phyloP scores from a whole-genome alignment of 2,888 invertebrate species.

The Troilus luridus region DNA sequence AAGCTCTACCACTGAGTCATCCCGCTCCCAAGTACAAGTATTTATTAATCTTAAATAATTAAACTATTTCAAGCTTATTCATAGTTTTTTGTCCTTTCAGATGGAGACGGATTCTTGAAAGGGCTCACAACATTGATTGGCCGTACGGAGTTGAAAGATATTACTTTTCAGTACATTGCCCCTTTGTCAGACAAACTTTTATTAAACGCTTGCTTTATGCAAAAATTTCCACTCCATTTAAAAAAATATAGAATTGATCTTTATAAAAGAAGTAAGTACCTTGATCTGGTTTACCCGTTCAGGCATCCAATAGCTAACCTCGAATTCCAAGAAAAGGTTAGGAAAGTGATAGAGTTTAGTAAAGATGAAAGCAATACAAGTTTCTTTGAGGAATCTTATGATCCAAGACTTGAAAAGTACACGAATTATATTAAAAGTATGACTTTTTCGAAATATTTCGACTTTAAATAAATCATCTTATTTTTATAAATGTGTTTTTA shows the following conservation, averaged over 20 bases:
- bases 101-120: not conserved
- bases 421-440: too few relatives aligned
- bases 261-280: not conserved
- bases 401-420: not conserved
- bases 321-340: not conserved
- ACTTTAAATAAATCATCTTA: not conserved
- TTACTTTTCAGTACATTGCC: not conserved
- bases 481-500: not conserved
- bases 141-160: not conserved
- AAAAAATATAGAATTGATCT: not conserved
- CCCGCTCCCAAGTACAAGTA: too few relatives aligned
- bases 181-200: constrained; percentile 29
- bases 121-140: not conserved
- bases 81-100: not conserved
- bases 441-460: not conserved
- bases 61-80: not conserved
- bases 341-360: not conserved
- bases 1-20: too few relatives aligned
- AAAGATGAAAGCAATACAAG: not conserved
- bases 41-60: not conserved
- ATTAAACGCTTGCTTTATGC: not conserved
- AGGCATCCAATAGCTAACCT: not conserved
- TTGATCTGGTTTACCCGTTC: not conserved
- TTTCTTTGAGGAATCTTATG: not conserved
- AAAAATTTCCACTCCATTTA: not conserved